Evolutionary conservation across 2,797 vertebrate species (phyloP).

Genomic region (Dendrocincla tyrannina): DNA sequence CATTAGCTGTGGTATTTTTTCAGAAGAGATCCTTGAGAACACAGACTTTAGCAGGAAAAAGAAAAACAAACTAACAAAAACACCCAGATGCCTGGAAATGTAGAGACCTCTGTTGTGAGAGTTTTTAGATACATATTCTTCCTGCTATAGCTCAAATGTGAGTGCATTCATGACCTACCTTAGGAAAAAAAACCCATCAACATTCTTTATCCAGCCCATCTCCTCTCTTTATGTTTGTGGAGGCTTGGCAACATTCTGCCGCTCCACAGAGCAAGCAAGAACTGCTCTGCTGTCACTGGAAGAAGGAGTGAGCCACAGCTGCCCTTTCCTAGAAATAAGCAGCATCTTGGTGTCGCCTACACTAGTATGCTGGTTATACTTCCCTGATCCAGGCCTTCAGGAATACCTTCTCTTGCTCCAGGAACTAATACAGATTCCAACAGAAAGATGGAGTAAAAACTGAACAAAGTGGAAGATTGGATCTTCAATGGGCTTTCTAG

Average conservation of each 20-base stretch:
- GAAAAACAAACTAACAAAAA: background rate
- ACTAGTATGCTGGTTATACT: background rate
- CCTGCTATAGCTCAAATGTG: background rate
- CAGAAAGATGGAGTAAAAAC: background rate
- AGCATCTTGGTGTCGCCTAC: background rate
- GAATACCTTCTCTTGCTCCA: background rate
- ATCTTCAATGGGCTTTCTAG: background rate
- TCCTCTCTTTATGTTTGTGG: background rate
- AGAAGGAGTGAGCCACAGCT: background rate
- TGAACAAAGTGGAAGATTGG: background rate
- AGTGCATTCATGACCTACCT: background rate
- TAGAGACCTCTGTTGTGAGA: background rate
- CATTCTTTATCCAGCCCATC: background rate
- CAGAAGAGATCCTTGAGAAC: background rate
- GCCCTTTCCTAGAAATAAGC: background rate
- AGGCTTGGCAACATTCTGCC: background rate
- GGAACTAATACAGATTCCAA: background rate
- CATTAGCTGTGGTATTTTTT: background rate
- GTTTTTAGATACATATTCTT: background rate
- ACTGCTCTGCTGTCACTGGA: background rate
- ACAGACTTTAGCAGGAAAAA: background rate
- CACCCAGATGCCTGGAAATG: background rate
- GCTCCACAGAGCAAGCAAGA: background rate
- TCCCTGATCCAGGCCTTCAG: background rate
- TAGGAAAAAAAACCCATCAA: background rate